Percentiles rank a stretch among this genome's conserved stretches.
Conservation (phyloP, 2,113 vertebrate genomes). For the Rhagologus leucostigma region DNA sequence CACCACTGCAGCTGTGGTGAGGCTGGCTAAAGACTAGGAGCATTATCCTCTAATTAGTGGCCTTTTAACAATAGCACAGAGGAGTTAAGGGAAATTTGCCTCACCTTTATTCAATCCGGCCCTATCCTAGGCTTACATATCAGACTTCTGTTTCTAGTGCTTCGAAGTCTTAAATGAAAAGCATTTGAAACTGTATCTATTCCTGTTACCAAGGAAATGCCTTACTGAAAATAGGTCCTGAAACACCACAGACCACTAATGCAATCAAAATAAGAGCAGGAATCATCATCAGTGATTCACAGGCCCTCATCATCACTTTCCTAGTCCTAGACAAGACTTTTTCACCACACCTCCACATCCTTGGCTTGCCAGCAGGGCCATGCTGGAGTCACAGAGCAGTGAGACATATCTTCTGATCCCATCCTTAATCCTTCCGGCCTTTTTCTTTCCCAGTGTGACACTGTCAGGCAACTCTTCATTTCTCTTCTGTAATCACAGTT, state of each 20-base stretch:
- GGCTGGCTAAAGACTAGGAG: neutral
- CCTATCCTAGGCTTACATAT: neutral
- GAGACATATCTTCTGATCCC: neutral
- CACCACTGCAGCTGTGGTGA: neutral
- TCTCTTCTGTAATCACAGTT: neutral
- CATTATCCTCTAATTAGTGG: neutral
- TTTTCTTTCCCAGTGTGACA: neutral
- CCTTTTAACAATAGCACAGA: neutral
- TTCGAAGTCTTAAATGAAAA: neutral
- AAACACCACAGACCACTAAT: neutral
- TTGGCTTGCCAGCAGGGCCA: neutral
- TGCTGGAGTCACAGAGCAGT: neutral
- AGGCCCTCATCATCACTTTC: neutral
- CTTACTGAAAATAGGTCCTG: neutral
- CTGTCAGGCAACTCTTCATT: neutral
- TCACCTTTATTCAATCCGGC: neutral
- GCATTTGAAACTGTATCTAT: neutral
- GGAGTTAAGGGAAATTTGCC: neutral
- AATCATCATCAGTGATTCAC: neutral
- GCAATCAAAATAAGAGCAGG: neutral
- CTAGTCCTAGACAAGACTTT: neutral
- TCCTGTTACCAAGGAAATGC: conserved; percentile 9
- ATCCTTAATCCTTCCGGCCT: neutral
- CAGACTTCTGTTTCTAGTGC: neutral
- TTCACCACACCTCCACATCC: accelerated